A percentile compares a stretch with the other conserved stretches of the same genome.
phyloP scores from a whole-genome alignment of 1,140 invertebrate genomes.

The Zaprionus lachaisei region DNA sequence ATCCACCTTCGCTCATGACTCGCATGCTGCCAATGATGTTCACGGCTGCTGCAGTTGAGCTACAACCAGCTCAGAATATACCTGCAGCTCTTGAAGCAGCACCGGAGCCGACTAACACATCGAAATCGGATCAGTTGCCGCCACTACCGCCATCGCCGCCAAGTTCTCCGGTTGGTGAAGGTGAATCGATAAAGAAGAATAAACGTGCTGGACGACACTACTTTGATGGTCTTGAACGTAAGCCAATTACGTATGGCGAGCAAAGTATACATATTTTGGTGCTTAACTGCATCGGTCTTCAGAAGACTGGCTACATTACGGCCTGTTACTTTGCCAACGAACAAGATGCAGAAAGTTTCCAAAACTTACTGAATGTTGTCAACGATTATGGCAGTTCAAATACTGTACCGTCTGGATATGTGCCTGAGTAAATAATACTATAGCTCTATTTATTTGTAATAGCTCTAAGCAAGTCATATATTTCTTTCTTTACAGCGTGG shows the following conservation, averaged over 20 bases:
- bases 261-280: constrained; percentile 14
- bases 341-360: constrained; percentile 16
- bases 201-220: constrained; percentile 29
- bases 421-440: constrained; percentile 42
- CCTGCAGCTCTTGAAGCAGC: not conserved
- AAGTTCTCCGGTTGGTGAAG: not conserved
- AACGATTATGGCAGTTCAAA: not conserved
- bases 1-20: constrained; percentile 35
- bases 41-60: constrained; percentile 6
- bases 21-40: constrained; percentile 56
- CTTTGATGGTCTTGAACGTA: constrained; percentile 28
- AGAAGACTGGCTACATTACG: constrained; percentile 39
- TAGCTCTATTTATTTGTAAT: not conserved
- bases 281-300: constrained; percentile 9
- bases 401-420: constrained; percentile 19
- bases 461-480: not conserved
- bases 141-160: constrained; percentile 52
- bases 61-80: not conserved
- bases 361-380: constrained; percentile 17
- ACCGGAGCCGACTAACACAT: not conserved
- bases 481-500: constrained; percentile 31
- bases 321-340: constrained; percentile 38
- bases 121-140: not conserved
- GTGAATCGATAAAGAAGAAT: not conserved
- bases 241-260: constrained; percentile 35